Evolutionary conservation across 1,140 invertebrate genomes (phyloP).

Genomic region (Triops cancriformis): DNA sequence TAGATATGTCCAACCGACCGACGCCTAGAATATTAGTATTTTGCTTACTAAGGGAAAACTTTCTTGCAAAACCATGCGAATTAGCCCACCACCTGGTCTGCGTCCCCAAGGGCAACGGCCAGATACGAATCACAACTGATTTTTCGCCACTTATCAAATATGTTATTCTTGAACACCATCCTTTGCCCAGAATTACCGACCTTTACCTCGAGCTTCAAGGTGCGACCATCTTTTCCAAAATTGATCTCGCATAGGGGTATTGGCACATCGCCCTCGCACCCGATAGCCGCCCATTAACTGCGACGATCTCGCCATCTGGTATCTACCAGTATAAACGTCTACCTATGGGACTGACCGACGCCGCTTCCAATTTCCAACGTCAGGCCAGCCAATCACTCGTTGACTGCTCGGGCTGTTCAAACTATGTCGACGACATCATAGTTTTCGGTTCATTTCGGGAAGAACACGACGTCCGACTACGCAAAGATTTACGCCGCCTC

Average conservation of each 20-base stretch:
- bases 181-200: not conserved
- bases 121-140: not conserved
- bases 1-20: too few species aligned
- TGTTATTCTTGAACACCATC: not conserved
- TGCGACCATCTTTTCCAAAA: not conserved
- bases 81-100: not conserved
- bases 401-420: not conserved
- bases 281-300: not conserved
- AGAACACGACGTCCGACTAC: slow-evolving; percentile 31
- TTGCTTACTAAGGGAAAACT: too few species aligned
- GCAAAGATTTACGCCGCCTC: slow-evolving; percentile 32
- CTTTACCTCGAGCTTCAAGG: not conserved
- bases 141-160: not conserved
- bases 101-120: not conserved
- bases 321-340: too few species aligned
- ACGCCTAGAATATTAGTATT: too few species aligned
- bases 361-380: not conserved
- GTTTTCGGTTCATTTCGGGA: slow-evolving; percentile 30
- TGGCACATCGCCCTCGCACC: slow-evolving; percentile 1
- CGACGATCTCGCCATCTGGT: not conserved
- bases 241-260: not conserved
- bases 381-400: not conserved
- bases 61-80: too few species aligned
- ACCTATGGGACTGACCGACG: not conserved
- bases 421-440: slow-evolving; percentile 32